These are phyloP conservation scores for Phengaris arion DNA, from an alignment of 2,888 invertebrate species.

Conservation along the genomic window DNA sequence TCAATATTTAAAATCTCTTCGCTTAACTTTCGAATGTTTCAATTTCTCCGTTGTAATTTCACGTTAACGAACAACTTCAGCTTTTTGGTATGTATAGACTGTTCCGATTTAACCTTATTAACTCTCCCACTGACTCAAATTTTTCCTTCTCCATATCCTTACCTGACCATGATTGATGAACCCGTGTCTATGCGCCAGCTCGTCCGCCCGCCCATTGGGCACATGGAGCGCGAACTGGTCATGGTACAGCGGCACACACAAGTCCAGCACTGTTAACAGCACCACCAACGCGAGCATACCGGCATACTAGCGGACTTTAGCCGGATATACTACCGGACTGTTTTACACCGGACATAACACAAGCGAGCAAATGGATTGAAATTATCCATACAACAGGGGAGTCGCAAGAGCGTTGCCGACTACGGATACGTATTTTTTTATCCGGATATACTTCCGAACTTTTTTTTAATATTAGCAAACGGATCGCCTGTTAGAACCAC, in stretches of 20 bases:
- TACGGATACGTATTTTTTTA: not conserved
- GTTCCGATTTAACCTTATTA: not conserved
- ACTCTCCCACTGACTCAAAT: not conserved
- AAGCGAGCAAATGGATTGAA: too few relatives aligned
- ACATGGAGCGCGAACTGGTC: constrained; percentile 68
- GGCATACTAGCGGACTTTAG: not conserved
- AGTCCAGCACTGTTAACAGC: constrained; percentile 67
- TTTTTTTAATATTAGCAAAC: not conserved
- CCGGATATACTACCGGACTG: not conserved
- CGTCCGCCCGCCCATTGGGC: constrained; percentile 64
- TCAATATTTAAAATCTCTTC: not conserved
- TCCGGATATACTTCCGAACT: not conserved
- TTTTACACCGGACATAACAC: constrained; percentile 27
- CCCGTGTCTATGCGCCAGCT: constrained; percentile 69
- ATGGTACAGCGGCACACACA: constrained; percentile 70
- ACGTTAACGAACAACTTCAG: not conserved
- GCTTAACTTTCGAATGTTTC: not conserved
- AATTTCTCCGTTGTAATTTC: not conserved
- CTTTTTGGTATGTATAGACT: not conserved
- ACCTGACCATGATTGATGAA: constrained; percentile 76
- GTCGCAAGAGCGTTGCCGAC: too few relatives aligned
- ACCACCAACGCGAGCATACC: constrained; percentile 57
- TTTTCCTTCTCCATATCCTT: constrained; percentile 40
- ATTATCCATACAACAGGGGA: too few relatives aligned
- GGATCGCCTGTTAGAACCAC: not conserved